A percentile compares a stretch with the other conserved stretches of the same genome.
Conservation (phyloP, 2,888 invertebrate genomes). For the Leptogaster cylindrica region DNA sequence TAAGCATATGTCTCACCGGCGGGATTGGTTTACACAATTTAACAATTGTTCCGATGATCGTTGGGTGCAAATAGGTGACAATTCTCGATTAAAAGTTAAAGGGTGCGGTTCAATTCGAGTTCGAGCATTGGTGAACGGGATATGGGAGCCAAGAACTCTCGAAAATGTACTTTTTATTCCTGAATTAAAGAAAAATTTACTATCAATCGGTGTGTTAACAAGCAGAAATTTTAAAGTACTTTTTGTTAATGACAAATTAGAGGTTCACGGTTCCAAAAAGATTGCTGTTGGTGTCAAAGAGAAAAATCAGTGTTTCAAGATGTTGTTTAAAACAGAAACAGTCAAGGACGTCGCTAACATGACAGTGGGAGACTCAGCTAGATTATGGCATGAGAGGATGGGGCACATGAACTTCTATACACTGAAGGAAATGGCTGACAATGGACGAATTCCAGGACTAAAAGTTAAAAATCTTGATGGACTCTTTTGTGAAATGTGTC, state of each 20-base stretch:
- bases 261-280: slow-evolving; percentile 44
- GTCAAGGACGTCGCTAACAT: slow-evolving; percentile 32
- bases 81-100: neutral
- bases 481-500: slow-evolving; percentile 40
- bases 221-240: slow-evolving; percentile 45
- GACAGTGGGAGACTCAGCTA: slow-evolving; percentile 30
- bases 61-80: slow-evolving; percentile 32
- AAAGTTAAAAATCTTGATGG: neutral
- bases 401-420: slow-evolving; percentile 48
- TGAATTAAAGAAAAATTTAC: slow-evolving; percentile 40
- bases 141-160: neutral
- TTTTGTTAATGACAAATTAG: slow-evolving; percentile 46
- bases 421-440: slow-evolving; percentile 29
- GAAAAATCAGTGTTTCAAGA: slow-evolving; percentile 43
- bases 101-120: slow-evolving; percentile 41
- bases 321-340: slow-evolving; percentile 30
- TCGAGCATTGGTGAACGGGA: slow-evolving; percentile 21
- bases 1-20: slow-evolving; percentile 41
- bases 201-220: slow-evolving; percentile 36
- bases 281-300: slow-evolving; percentile 46
- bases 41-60: neutral
- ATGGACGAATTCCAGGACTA: neutral
- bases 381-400: slow-evolving; percentile 48
- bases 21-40: neutral
- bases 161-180: slow-evolving; percentile 33